These are phyloP conservation scores for Pasiphila rectangulata DNA, from an alignment of 2,888 invertebrate genomes.

Conservation along the genomic window DNA sequence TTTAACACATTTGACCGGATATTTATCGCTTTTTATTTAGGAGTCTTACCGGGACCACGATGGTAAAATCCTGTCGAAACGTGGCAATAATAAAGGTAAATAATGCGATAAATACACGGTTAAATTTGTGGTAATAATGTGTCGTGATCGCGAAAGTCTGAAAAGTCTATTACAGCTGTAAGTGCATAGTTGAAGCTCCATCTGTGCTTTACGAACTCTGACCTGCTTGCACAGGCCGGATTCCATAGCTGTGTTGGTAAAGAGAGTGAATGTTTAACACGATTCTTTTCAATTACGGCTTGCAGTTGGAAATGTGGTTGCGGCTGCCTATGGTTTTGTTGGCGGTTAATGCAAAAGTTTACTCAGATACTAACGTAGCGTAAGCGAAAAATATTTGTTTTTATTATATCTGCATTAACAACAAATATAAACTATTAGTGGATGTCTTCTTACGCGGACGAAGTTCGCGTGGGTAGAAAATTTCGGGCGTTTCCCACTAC, in stretches of 20 bases:
- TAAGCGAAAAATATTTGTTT: too few species aligned
- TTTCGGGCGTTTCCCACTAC: too few species aligned
- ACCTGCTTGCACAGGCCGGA: neutral
- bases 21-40: too few species aligned
- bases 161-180: neutral
- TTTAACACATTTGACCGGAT: too few species aligned
- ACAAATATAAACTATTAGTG: too few species aligned
- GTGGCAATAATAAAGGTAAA: too few species aligned
- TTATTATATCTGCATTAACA: too few species aligned
- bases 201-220: neutral
- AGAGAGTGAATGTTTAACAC: conserved; percentile 5
- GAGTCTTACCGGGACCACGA: too few species aligned
- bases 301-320: conserved; percentile 7
- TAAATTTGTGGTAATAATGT: neutral
- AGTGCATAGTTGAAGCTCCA: neutral
- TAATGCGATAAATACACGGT: too few species aligned
- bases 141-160: neutral
- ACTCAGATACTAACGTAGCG: neutral
- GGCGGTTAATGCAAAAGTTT: neutral
- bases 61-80: too few species aligned
- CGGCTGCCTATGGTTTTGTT: conserved; percentile 1
- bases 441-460: too few species aligned
- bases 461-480: too few species aligned
- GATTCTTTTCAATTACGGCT: conserved; percentile 12
- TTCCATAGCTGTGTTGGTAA: neutral